These are phyloP conservation scores for Euphonia xanthogaster DNA, from an alignment of 2,797 vertebrate genomes.

Conservation along the genomic window DNA sequence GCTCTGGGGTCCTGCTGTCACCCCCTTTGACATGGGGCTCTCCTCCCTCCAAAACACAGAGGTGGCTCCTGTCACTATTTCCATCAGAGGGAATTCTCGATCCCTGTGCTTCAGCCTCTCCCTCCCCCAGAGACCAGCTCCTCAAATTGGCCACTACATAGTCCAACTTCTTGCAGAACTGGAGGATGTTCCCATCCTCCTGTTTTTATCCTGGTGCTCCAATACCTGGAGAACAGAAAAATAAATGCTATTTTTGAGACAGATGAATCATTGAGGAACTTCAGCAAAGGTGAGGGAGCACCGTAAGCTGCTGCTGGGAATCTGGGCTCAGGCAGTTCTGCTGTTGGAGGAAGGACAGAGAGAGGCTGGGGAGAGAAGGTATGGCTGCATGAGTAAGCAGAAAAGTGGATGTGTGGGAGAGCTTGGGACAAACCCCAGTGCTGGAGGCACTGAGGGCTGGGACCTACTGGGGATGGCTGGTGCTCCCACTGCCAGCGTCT, in stretches of 20 bases:
- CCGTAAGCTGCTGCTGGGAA: not conserved
- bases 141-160: not conserved
- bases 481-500: not conserved
- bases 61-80: not conserved
- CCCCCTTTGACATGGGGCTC: fast-evolving
- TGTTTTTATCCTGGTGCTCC: not conserved
- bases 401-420: fast-evolving
- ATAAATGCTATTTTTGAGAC: not conserved
- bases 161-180: not conserved
- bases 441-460: not conserved
- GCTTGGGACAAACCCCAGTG: not conserved
- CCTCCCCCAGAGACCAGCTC: not conserved
- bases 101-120: not conserved
- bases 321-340: not conserved
- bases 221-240: not conserved
- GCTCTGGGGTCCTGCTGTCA: not conserved
- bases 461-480: fast-evolving
- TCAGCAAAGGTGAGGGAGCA: not conserved
- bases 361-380: not conserved
- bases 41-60: not conserved
- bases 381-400: not conserved
- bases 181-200: not conserved
- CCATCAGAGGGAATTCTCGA: not conserved
- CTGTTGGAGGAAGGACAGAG: not conserved
- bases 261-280: not conserved